Evolutionary conservation across 1,140 invertebrate genomes (phyloP).

Genomic region (Drosophila kohkoa): DNA sequence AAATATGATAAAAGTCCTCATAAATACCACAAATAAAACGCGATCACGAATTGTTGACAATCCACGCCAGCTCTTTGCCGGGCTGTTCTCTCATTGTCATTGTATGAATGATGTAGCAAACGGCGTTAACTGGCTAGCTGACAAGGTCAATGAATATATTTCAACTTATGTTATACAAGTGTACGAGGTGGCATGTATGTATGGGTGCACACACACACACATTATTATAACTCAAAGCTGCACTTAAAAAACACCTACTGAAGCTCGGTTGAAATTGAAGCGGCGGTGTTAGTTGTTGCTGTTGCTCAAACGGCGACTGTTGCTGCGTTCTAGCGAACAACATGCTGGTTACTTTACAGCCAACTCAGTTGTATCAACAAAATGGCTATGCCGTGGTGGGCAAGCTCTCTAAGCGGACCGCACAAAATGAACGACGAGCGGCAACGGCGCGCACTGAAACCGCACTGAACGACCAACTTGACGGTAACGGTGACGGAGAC

Average conservation of each 20-base stretch:
- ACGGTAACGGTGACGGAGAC: conserved; percentile 48
- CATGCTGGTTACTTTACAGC: conserved; percentile 64
- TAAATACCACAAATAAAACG: conserved; percentile 36
- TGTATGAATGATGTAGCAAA: conserved; percentile 27
- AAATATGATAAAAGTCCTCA: conserved; percentile 34
- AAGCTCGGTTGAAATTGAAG: conserved; percentile 54
- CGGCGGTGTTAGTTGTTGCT: conserved; percentile 46
- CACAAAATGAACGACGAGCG: conserved; percentile 69
- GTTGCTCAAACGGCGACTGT: conserved; percentile 23
- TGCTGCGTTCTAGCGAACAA: conserved; percentile 72
- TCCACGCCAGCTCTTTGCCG: conserved; percentile 12
- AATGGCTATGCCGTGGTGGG: conserved; percentile 41
- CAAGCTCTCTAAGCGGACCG: conserved; percentile 55
- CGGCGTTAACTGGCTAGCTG: conserved; percentile 50
- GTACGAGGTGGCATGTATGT: neutral
- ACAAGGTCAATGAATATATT: conserved; percentile 52
- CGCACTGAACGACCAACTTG: conserved; percentile 62
- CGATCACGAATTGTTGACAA: conserved; percentile 58
- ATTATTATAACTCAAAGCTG: conserved; percentile 39
- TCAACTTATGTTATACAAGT: neutral
- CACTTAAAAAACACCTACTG: conserved; percentile 64
- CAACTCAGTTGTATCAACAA: conserved; percentile 57
- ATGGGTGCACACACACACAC: neutral
- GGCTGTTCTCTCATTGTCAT: conserved; percentile 32
- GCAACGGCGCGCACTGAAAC: conserved; percentile 62